Base-by-base conservation (phyloP, 2,797 vertebrate genomes). In the Heteromormyrus szaboi region DNA sequence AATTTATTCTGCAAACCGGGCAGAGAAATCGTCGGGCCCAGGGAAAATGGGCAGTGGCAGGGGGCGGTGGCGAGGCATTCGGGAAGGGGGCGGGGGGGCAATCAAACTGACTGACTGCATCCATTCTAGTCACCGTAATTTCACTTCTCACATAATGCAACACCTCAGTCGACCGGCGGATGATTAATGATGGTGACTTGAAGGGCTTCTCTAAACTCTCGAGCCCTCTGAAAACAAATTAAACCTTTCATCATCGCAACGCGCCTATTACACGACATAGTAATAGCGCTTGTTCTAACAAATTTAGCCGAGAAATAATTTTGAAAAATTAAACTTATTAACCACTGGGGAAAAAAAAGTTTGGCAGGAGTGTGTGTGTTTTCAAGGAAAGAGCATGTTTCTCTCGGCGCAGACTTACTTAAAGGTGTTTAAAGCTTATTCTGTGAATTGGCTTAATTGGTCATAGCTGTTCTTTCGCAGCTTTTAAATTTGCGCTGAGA, bases 201-300 rank as follows among this genome's bases (percentile, higher is more conserved):
- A 91, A 93, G 93, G 94, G 94, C 95, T 96, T 96, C 94, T 94
- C 93, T 95, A 95, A 96, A 95, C 94, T 93, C 90, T 91, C 95
- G 95, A 96, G 95, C 96, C 95, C 94, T 95, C 93, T 92, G 90
- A 96, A 96, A 96, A 96, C 95, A 96, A 96, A 96, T 96, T 94
- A 94, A 95, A 93, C 93, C 95, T 96, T 96, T 96, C 95, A 96
- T 96, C 95, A 95, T 93, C 89, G 93, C 94, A 94, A 95, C 95
- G 91, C 89, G 94, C 95, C 95, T 93, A 95, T 96, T 96, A 95
- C 93, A 93, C 94, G 94, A 95, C 95, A 95, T 95, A 94, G 91
- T 96, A 96, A 96, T 96, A 95, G 95, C 93, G 92, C 93, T 95
- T 91, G 92, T 95, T 94, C 92, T 92, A 95, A 95, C 93, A 95